Conservation (phyloP, 2,888 invertebrate species). For the Amblyteles armatorius region DNA sequence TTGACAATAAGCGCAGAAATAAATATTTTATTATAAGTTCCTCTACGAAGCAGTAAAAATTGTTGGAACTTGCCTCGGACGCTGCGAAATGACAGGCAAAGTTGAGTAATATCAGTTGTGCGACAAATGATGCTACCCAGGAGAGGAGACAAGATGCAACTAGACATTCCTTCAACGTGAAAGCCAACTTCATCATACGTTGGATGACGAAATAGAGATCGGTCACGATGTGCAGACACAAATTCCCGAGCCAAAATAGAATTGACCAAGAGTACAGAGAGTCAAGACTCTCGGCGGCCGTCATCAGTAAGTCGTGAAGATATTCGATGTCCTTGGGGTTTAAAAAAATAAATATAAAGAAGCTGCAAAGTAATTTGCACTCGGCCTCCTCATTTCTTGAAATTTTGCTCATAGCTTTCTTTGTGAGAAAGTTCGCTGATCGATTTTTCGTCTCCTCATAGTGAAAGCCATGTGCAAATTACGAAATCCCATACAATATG, state of each 20-base stretch:
- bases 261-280: slow-evolving; percentile 76
- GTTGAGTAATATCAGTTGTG: slow-evolving; percentile 76
- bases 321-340: slow-evolving; percentile 71
- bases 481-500: too few relatives aligned
- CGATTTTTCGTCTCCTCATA: neutral
- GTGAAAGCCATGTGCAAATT: too few relatives aligned
- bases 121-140: slow-evolving; percentile 75
- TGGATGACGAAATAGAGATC: slow-evolving; percentile 76
- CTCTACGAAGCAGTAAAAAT: neutral
- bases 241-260: slow-evolving; percentile 78
- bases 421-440: too few relatives aligned
- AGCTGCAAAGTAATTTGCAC: neutral
- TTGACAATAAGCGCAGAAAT: too few relatives aligned
- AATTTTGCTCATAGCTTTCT: neutral
- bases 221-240: slow-evolving; percentile 76
- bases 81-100: slow-evolving; percentile 76
- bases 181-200: slow-evolving; percentile 57
- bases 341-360: neutral
- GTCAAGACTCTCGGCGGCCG: slow-evolving; percentile 74
- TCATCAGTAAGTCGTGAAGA: slow-evolving; percentile 77
- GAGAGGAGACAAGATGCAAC: slow-evolving; percentile 68
- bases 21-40: too few relatives aligned
- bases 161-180: slow-evolving; percentile 8
- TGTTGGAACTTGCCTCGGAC: slow-evolving; percentile 72
- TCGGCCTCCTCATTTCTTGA: neutral